Conservation (phyloP, 2,888 invertebrate species). For the Agrochola circellaris region DNA sequence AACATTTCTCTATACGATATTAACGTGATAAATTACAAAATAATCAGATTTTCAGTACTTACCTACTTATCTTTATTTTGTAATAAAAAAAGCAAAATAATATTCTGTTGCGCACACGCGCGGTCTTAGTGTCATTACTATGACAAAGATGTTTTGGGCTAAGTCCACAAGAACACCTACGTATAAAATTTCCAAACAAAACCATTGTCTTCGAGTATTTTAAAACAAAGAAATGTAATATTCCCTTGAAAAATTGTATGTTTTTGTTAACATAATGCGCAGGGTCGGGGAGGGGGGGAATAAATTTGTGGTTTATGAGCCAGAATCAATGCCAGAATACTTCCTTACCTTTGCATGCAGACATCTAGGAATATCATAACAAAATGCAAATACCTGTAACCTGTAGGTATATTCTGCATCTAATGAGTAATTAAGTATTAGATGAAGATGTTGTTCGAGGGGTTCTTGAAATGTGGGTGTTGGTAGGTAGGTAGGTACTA, state of each 20-base stretch:
- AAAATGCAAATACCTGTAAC: no score
- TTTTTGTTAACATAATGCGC: background rate
- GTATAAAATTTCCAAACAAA: slow-evolving; percentile 53
- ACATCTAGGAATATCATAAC: no score
- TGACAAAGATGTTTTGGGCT: slow-evolving; percentile 57
- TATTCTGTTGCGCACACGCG: background rate
- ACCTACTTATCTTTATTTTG: background rate
- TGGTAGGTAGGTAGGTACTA: no score
- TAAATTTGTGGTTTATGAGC: no score
- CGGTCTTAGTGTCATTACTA: slow-evolving; percentile 33
- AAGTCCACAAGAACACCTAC: slow-evolving; percentile 40
- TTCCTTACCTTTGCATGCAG: background rate
- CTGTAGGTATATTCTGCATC: no score
- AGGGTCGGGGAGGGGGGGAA: no score
- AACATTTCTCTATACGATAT: slow-evolving; percentile 10
- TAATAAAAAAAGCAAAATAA: slow-evolving; percentile 24
- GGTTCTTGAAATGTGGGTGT: no score
- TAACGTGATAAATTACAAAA: slow-evolving; percentile 1
- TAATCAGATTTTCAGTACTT: background rate
- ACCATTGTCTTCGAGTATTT: slow-evolving; percentile 52
- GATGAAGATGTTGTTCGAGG: background rate
- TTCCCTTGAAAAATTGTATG: slow-evolving; percentile 18
- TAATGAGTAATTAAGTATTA: no score
- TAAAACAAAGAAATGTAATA: slow-evolving; percentile 54
- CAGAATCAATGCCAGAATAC: no score